phyloP scores from a whole-genome alignment of 2,888 invertebrate genomes.

The Euproctis similis region DNA sequence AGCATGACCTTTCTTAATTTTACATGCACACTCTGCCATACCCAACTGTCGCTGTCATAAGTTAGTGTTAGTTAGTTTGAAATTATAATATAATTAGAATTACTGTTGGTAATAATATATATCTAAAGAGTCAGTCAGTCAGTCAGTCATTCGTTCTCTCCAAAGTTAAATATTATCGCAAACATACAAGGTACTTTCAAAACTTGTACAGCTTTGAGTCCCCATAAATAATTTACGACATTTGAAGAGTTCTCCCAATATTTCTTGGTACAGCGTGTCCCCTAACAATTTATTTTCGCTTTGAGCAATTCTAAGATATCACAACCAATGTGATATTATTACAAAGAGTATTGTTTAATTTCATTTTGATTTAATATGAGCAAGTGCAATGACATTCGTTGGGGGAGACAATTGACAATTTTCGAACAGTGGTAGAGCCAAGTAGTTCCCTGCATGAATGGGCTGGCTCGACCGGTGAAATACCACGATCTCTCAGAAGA shows the following conservation, averaged over 20 bases:
- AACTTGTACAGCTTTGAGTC: slow-evolving; percentile 56
- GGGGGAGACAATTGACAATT: slow-evolving; percentile 6
- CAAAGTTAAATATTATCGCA: slow-evolving; percentile 9
- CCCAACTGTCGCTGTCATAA: too few species aligned
- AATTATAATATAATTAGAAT: too few species aligned
- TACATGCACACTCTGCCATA: too few species aligned
- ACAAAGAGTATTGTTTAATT: slow-evolving; percentile 42
- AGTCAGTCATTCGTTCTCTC: too few species aligned
- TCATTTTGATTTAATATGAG: slow-evolving; percentile 31
- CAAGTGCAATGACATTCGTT: slow-evolving; percentile 11
- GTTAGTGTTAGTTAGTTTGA: too few species aligned
- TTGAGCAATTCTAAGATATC: slow-evolving; percentile 44
- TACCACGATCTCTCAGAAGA: too few species aligned
- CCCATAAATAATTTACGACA: slow-evolving; percentile 66
- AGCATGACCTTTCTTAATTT: too few species aligned
- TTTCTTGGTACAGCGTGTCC: slow-evolving; percentile 29
- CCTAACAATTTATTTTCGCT: slow-evolving; percentile 59
- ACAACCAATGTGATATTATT: slow-evolving; percentile 50
- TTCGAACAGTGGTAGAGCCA: too few species aligned
- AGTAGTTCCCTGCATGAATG: too few species aligned
- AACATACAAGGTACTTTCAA: slow-evolving; percentile 47
- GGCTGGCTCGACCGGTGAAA: too few species aligned
- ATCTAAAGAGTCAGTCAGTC: too few species aligned
- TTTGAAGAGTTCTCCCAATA: slow-evolving; percentile 56
- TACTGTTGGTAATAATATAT: too few species aligned